Evolutionary conservation across 2,113 vertebrate species (phyloP).

Genomic region (Pardalotus punctatus): DNA sequence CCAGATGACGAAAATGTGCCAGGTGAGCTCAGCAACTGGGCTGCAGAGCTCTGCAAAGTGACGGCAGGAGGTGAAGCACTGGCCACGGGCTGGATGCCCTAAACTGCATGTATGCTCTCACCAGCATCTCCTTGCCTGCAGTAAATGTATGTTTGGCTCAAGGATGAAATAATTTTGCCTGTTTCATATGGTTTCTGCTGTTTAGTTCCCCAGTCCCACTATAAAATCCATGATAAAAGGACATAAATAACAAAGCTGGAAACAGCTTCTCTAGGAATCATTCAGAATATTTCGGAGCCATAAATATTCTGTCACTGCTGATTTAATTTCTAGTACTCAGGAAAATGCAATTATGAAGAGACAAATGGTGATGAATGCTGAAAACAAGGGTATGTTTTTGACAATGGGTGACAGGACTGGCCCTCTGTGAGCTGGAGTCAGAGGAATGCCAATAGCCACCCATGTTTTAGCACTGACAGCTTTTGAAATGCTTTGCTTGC

Average conservation of each 20-base stretch:
- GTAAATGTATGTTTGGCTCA: not conserved
- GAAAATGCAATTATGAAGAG: slow-evolving; percentile 22
- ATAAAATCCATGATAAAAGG: slow-evolving; percentile 47
- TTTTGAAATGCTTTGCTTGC: not conserved
- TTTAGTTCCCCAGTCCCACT: slow-evolving; percentile 26
- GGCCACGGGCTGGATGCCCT: not conserved
- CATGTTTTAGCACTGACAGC: not conserved
- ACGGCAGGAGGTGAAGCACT: not conserved
- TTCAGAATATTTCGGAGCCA: slow-evolving; percentile 8
- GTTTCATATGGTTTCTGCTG: slow-evolving; percentile 15
- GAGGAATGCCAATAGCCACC: not conserved
- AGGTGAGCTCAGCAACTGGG: not conserved
- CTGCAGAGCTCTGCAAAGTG: not conserved
- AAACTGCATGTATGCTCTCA: rapidly evolving
- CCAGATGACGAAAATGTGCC: not conserved
- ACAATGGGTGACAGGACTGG: not conserved
- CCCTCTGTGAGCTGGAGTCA: not conserved
- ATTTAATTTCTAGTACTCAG: slow-evolving; percentile 30
- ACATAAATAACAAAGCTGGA: slow-evolving; percentile 54
- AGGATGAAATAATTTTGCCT: not conserved
- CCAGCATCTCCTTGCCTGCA: not conserved
- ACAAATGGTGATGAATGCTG: slow-evolving; percentile 23
- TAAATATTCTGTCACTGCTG: slow-evolving; percentile 47
- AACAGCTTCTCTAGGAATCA: slow-evolving; percentile 40
- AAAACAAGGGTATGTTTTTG: not conserved